Evolutionary conservation across 2,113 vertebrate species (phyloP).

Genomic region (Neoarius graeffei): DNA sequence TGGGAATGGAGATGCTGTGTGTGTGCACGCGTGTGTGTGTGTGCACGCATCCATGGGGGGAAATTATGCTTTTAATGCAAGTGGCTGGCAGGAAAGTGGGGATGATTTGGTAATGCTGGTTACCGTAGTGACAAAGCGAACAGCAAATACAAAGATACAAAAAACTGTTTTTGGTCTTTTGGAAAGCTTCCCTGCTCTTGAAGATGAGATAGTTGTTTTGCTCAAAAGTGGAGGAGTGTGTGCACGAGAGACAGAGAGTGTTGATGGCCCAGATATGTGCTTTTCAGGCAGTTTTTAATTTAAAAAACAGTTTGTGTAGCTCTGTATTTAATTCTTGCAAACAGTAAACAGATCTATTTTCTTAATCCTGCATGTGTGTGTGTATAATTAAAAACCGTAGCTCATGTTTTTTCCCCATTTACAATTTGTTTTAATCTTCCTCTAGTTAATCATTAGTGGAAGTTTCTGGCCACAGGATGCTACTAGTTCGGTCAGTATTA

Average conservation of each 20-base stretch:
- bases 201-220: conserved; percentile 42
- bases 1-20: conserved; percentile 52
- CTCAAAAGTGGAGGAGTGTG: conserved; percentile 56
- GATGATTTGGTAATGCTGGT: conserved; percentile 72
- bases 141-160: conserved; percentile 64
- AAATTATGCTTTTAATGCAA: conserved; percentile 66
- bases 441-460: background rate
- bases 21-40: conserved; percentile 28
- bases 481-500: background rate
- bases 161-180: conserved; percentile 60
- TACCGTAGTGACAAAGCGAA: conserved; percentile 71
- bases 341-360: background rate
- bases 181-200: conserved; percentile 32
- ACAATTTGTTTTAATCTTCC: background rate
- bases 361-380: background rate
- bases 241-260: conserved; percentile 51
- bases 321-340: background rate
- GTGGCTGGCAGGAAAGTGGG: conserved; percentile 52
- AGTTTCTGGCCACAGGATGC: background rate
- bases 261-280: background rate
- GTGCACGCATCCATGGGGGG: conserved; percentile 35
- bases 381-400: background rate
- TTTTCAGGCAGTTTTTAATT: background rate
- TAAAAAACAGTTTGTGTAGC: background rate
- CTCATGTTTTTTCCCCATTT: background rate